These are phyloP conservation scores for Passer montanus DNA, from an alignment of 2,113 vertebrate genomes.

Conservation along the genomic window DNA sequence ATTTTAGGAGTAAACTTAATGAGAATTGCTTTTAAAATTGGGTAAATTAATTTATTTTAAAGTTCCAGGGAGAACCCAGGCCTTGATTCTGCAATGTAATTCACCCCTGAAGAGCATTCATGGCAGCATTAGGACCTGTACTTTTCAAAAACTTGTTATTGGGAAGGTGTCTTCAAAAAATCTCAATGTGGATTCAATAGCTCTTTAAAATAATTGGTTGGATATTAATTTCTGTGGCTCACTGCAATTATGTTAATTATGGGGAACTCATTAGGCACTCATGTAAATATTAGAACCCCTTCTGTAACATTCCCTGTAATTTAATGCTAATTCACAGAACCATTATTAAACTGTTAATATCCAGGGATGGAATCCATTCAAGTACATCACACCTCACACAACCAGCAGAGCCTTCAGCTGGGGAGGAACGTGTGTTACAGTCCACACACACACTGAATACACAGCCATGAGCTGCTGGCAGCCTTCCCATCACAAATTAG, in stretches of 20 bases:
- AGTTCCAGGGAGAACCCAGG: not conserved
- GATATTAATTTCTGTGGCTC: slow-evolving; percentile 5
- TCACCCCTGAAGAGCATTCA: not conserved
- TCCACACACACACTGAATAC: not conserved
- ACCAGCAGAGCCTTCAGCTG: not conserved
- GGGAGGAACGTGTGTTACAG: not conserved
- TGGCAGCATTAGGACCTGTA: not conserved
- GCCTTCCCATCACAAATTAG: not conserved
- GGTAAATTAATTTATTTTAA: not conserved
- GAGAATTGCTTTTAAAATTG: not conserved
- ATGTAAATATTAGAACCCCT: slow-evolving; percentile 12
- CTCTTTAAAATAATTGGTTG: not conserved
- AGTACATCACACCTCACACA: not conserved
- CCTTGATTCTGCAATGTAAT: not conserved
- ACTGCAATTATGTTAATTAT: not conserved
- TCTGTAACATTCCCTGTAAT: not conserved
- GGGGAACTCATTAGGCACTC: not conserved
- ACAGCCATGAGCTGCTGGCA: not conserved
- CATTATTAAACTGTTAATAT: slow-evolving; percentile 16
- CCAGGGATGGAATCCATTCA: not conserved
- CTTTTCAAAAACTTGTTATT: not conserved
- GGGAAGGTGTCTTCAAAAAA: not conserved
- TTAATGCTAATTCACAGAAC: slow-evolving; percentile 32
- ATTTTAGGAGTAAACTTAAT: not conserved
- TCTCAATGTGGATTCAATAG: not conserved